phyloP scores from a whole-genome alignment of 2,888 invertebrate species.

The Dryomyza anilis region DNA sequence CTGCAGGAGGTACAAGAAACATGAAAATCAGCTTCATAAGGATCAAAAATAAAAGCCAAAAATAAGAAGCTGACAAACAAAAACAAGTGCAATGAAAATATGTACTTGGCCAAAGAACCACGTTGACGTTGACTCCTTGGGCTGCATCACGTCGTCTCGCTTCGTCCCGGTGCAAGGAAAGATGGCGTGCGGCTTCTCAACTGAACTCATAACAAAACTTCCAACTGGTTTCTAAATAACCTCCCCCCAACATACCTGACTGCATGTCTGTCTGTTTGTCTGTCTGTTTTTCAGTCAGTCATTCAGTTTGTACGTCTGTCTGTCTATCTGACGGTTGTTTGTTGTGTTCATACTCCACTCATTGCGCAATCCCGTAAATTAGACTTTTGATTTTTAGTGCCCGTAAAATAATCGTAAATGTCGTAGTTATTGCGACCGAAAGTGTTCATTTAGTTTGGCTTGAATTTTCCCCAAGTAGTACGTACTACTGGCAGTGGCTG shows the following conservation, averaged over 20 bases:
- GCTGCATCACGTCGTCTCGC: not conserved
- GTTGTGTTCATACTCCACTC: constrained; percentile 9
- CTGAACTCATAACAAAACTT: not conserved
- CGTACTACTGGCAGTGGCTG: constrained; percentile 1
- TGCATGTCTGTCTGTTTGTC: not conserved
- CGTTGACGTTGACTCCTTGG: not conserved
- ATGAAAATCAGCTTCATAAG: constrained; percentile 11
- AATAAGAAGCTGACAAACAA: not conserved
- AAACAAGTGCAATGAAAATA: constrained; percentile 18
- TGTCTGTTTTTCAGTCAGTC: not conserved
- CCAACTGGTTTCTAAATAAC: constrained; percentile 4
- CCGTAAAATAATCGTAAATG: constrained; percentile 62
- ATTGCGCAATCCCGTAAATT: constrained; percentile 53
- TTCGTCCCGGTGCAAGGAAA: not conserved
- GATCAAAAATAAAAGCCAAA: not conserved
- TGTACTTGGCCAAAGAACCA: not conserved
- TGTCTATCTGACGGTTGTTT: not conserved
- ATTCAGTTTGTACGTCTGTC: constrained; percentile 10
- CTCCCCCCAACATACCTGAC: constrained; percentile 28
- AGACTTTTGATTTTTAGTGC: constrained; percentile 62
- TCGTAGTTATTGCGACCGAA: constrained; percentile 61
- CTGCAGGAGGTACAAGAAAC: not conserved
- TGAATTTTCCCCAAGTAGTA: constrained; percentile 47
- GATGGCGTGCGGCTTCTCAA: constrained; percentile 14
- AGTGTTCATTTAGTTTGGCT: constrained; percentile 54